Base-by-base conservation (phyloP, 2,113 vertebrate genomes). In the Atrichornis clamosus region DNA sequence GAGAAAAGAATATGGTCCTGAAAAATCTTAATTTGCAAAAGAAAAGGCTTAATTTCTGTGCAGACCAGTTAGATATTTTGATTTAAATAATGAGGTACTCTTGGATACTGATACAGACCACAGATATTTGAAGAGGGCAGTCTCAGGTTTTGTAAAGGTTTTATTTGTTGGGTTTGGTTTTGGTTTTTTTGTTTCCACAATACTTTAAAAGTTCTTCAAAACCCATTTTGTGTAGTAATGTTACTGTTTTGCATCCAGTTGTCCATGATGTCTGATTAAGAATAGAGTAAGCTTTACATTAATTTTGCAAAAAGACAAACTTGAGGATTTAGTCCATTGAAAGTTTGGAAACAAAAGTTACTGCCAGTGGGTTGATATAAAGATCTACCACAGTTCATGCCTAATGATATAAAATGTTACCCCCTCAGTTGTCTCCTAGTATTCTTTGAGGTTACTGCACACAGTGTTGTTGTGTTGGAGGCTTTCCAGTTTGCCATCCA, bases 101-200 rank as follows among this genome's bases (percentile, higher is more conserved):
- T 56, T 59, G 30, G 18, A 14, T 81, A 28, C 41, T 60, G 20
- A 12, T 52, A 53, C 79, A 14, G 11, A 39, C 37, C 1, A 0
- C 15, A 47, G 44, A 13, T 20, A 46, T 56, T 37, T 81, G 37
- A 60, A 68, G 28, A 70, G 39, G 18, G 17, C 62, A 41, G 9
- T 65, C 30, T 62, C 24, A 22, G 47, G 26, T 77, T 73, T 60
- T 35, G 3, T 27, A 39, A 11, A 4, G 4, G 1, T 41, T 77
- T 69, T 69, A 42, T 87, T 90, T 69, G 10, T 11, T 42, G 12
- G 9, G 3, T 69, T 74, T 23, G 16, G 28, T 6, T 41, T 41
- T 41, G 0, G 0, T 11, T 28, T 35, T 63, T 70, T 44, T 63
- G 4, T 77, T 82, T 56, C 27, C 8, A 13, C 10, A 4, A 6